Conservation (phyloP, 64 coral and sea anemone species). For the Cladopsammia gracilis region DNA sequence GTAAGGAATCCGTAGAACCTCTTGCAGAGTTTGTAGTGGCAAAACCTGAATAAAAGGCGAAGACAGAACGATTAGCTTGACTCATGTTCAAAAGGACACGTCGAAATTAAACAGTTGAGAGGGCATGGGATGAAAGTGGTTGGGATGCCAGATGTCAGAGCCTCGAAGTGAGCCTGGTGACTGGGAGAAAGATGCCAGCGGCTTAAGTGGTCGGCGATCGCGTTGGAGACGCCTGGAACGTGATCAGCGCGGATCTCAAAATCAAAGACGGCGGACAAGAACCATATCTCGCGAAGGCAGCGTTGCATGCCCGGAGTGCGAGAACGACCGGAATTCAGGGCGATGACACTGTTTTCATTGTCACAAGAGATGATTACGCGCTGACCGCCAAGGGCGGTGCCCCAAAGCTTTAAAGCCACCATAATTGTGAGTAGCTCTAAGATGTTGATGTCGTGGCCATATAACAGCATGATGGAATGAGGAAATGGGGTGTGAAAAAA, state of each 20-base stretch:
- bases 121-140: neutral
- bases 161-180: conserved; percentile 7
- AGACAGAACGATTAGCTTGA: neutral
- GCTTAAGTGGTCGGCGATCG: conserved; percentile 24
- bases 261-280: neutral
- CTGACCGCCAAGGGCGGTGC: neutral
- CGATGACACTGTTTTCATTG: conserved; percentile 7
- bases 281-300: conserved; percentile 1
- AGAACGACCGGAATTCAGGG: conserved; percentile 27
- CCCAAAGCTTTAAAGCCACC: conserved; percentile 22
- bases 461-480: neutral
- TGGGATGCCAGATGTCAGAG: conserved; percentile 8
- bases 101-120: conserved; percentile 38
- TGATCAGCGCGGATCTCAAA: neutral
- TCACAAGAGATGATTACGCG: conserved; percentile 7
- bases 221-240: neutral
- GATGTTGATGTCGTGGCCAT: conserved; percentile 45
- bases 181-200: conserved; percentile 15
- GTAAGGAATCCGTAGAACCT: neutral
- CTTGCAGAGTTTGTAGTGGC: neutral
- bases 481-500: conserved; percentile 35
- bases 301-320: neutral
- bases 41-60: conserved; percentile 8
- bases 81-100: neutral
- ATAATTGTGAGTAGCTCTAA: neutral